Conservation (phyloP, 2,113 vertebrate species). For the Panurus biarmicus region DNA sequence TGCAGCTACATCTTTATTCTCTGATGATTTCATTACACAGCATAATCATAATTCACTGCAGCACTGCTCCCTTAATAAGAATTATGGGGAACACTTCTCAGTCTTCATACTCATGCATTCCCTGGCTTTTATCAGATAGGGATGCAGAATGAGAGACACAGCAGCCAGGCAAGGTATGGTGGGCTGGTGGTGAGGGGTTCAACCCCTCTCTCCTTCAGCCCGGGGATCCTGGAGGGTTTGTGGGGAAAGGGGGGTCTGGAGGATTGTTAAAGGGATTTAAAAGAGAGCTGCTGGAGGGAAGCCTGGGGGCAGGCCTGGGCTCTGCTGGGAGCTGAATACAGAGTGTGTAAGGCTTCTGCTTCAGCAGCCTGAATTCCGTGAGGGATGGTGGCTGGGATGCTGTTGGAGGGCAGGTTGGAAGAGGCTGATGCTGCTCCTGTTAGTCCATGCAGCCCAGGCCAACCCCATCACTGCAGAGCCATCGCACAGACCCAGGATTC, state of each 20-base stretch:
- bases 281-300: background rate
- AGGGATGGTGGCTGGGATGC: background rate
- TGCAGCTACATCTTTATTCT: background rate
- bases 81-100: background rate
- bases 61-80: background rate
- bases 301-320: background rate
- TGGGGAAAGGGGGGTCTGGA: background rate
- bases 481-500: background rate
- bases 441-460: background rate
- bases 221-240: background rate
- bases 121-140: background rate
- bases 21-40: background rate
- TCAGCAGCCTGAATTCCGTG: background rate
- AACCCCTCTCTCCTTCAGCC: background rate
- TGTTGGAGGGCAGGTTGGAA: background rate
- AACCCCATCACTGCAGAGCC: background rate
- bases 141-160: background rate
- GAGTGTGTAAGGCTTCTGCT: fast-evolving
- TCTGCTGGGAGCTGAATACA: background rate
- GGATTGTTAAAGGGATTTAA: fast-evolving
- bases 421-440: background rate
- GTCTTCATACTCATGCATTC: fast-evolving
- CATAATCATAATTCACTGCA: background rate
- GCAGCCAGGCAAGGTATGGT: fast-evolving
- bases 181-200: background rate